A percentile compares a stretch with the other conserved stretches of the same genome.
phyloP scores from a whole-genome alignment of 2,113 vertebrate genomes.

The Stegostoma tigrinum region DNA sequence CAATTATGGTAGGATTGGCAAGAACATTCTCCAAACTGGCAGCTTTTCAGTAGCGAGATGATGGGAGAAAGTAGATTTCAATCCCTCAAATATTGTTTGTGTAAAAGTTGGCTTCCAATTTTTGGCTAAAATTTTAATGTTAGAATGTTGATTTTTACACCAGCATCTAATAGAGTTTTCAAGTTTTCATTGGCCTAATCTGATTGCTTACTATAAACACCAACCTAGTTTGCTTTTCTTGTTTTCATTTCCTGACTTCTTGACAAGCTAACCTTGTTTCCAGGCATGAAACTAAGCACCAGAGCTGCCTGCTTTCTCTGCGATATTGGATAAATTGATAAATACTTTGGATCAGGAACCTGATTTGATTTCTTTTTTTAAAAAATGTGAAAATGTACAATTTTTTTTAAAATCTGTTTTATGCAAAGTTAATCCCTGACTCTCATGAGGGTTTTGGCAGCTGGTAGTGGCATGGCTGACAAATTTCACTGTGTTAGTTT shows the following conservation, averaged over 20 bases:
- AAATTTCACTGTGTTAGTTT: neutral
- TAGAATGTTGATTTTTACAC: no score
- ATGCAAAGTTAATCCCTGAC: neutral
- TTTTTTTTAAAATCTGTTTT: neutral
- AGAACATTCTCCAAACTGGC: no score
- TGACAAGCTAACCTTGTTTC: neutral
- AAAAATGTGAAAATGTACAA: neutral
- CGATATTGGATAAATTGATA: neutral
- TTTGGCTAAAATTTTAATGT: no score
- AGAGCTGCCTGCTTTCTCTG: neutral
- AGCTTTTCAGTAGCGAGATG: no score
- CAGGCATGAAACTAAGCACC: neutral
- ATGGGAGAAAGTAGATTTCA: no score
- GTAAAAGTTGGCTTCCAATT: no score
- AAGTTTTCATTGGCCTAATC: neutral
- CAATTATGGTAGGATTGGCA: no score
- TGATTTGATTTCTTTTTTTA: no score
- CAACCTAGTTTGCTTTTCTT: neutral
- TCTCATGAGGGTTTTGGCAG: neutral
- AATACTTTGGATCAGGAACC: neutral
- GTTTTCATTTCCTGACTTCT: neutral
- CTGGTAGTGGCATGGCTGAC: neutral
- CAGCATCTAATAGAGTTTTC: neutral
- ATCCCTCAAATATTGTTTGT: no score
- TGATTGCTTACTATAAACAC: neutral